phyloP scores from a whole-genome alignment of 1,140 invertebrate species.

The Diabrotica undecimpunctata region DNA sequence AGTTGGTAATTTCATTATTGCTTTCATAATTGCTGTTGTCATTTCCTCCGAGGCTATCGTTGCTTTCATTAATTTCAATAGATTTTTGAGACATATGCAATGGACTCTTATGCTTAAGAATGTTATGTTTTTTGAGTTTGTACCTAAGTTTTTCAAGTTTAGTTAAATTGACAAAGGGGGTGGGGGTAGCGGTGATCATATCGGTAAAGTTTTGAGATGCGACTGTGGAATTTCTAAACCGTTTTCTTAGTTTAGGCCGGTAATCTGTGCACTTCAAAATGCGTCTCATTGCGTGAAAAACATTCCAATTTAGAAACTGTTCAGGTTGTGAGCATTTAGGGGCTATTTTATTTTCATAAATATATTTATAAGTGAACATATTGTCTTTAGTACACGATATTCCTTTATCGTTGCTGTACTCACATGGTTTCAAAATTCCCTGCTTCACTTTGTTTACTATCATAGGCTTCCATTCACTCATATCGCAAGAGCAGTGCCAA shows the following conservation, averaged over 20 bases:
- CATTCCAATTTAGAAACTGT: conserved; percentile 57
- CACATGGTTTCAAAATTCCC: conserved; percentile 47
- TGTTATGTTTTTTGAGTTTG: conserved; percentile 23
- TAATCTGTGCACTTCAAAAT: conserved; percentile 43
- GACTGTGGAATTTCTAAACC: conserved; percentile 10
- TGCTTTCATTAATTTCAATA: too few species aligned
- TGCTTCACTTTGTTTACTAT: conserved; percentile 52
- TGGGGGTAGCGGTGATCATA: neutral
- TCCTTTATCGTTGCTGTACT: conserved; percentile 46
- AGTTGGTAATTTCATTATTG: neutral
- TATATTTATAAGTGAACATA: conserved; percentile 46
- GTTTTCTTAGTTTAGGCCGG: conserved; percentile 43
- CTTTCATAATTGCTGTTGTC: neutral
- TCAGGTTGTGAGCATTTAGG: conserved; percentile 59
- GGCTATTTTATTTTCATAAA: conserved; percentile 56
- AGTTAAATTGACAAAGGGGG: conserved; percentile 14
- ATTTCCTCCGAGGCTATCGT: neutral
- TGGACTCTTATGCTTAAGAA: too few species aligned
- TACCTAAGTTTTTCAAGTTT: conserved; percentile 28
- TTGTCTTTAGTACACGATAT: conserved; percentile 40
- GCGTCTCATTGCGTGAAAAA: conserved; percentile 55
- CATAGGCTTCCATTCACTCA: conserved; percentile 60
- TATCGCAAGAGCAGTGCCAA: conserved; percentile 66
- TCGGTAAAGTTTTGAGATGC: neutral
- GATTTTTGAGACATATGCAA: too few species aligned